A percentile compares a stretch with the other conserved stretches of the same genome.
phyloP scores from a whole-genome alignment of 2,797 vertebrate genomes.

The Gallinago stenura region DNA sequence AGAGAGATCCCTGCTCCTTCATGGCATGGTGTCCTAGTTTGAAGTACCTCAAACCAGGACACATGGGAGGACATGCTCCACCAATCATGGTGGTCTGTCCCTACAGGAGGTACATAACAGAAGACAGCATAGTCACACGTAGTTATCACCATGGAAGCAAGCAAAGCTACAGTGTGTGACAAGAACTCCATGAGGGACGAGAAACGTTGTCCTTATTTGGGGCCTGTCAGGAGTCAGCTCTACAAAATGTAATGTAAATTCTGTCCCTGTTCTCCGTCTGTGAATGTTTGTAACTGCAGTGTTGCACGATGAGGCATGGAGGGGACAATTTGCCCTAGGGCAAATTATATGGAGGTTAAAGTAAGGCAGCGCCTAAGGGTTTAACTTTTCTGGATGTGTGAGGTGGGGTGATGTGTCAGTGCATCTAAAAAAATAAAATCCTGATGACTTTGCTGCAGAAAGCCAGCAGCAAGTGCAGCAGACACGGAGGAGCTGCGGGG shows the following conservation, averaged over 20 bases:
- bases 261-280: not conserved
- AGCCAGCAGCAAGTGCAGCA: not conserved
- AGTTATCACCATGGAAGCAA: not conserved
- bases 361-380: not conserved
- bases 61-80: not conserved
- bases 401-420: not conserved
- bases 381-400: not conserved
- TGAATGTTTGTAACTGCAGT: too few relatives aligned
- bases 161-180: not conserved
- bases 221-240: not conserved
- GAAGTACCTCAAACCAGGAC: too few relatives aligned
- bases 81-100: not conserved
- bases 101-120: not conserved
- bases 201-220: not conserved
- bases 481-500: fast-evolving
- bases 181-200: not conserved
- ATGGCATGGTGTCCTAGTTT: not conserved
- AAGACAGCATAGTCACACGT: fast-evolving
- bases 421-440: not conserved
- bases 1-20: not conserved
- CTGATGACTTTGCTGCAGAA: not conserved
- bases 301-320: not conserved
- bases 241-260: not conserved
- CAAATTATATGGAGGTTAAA: not conserved
- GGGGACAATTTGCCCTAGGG: not conserved